Evolutionary conservation across 2,113 vertebrate genomes (phyloP).

Genomic region (Catharus fuscescens): DNA sequence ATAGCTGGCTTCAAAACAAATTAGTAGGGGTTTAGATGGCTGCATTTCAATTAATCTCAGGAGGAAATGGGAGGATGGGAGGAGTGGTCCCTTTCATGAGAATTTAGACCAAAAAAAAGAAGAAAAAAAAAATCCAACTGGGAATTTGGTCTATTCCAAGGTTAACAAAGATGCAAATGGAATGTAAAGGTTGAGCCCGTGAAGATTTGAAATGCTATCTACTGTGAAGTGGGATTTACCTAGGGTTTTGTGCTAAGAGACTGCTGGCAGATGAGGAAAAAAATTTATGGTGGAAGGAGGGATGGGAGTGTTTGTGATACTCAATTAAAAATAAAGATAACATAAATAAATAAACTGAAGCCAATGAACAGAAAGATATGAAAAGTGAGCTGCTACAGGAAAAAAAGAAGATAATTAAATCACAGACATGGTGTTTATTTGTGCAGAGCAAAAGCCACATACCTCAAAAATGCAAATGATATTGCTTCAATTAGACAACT

Average conservation of each 20-base stretch:
- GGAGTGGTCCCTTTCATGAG: background rate
- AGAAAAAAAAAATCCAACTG: background rate
- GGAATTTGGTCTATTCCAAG: background rate
- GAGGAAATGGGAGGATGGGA: conserved; percentile 28
- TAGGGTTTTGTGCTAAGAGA: background rate
- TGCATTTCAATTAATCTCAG: conserved; percentile 48
- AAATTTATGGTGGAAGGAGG: background rate
- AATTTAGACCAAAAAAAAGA: background rate
- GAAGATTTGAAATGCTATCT: background rate
- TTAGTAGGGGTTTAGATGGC: conserved; percentile 19
- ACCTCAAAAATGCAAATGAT: conserved; percentile 51
- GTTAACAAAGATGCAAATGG: background rate
- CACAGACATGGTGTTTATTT: background rate
- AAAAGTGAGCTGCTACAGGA: background rate
- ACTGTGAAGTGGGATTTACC: background rate
- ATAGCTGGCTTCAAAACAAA: conserved; percentile 57
- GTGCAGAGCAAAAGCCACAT: conserved; percentile 26
- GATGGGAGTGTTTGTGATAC: background rate
- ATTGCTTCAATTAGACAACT: conserved; percentile 57
- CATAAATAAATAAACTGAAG: background rate
- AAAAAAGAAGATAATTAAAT: conserved; percentile 35
- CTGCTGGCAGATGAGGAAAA: background rate
- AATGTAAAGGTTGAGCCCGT: background rate
- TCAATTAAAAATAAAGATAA: background rate
- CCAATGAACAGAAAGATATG: background rate